These are phyloP conservation scores for Papilio xuthus DNA, from an alignment of 1,140 invertebrate genomes.

Conservation along the genomic window DNA sequence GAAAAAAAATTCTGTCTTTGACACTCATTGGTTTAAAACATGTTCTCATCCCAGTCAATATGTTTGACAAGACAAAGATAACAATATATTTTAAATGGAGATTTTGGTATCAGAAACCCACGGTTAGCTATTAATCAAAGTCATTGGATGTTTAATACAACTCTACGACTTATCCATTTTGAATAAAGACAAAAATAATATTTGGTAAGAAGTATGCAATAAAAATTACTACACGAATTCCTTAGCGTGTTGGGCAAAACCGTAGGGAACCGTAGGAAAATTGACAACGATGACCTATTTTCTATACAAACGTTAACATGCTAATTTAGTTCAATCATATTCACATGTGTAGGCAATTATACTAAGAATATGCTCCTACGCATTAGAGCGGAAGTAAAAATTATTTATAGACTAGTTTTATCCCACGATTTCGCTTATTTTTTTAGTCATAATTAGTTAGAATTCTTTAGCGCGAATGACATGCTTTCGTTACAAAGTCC, in stretches of 20 bases:
- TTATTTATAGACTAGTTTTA: neutral
- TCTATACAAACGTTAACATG: neutral
- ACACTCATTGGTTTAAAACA: too few species aligned
- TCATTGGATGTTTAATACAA: too few species aligned
- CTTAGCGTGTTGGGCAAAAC: neutral
- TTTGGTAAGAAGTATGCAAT: neutral
- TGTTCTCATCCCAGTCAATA: too few species aligned
- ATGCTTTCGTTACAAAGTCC: too few species aligned
- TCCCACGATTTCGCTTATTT: neutral
- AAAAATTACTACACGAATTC: neutral
- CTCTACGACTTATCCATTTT: too few species aligned
- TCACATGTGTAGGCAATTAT: neutral
- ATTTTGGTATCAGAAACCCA: too few species aligned
- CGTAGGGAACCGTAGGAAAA: neutral
- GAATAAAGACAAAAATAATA: neutral
- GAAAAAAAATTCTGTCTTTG: neutral
- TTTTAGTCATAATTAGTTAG: too few species aligned
- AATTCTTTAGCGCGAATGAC: too few species aligned
- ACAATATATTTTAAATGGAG: too few species aligned
- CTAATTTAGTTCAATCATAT: constrained; percentile 7
- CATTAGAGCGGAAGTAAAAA: neutral
- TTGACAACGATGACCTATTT: neutral
- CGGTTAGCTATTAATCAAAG: too few species aligned
- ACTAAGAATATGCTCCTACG: neutral
- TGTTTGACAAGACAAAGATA: too few species aligned